Percentiles rank a stretch among this genome's conserved stretches.
Evolutionary conservation across 2,113 vertebrate genomes (phyloP).

Genomic region (Casuarius casuarius): DNA sequence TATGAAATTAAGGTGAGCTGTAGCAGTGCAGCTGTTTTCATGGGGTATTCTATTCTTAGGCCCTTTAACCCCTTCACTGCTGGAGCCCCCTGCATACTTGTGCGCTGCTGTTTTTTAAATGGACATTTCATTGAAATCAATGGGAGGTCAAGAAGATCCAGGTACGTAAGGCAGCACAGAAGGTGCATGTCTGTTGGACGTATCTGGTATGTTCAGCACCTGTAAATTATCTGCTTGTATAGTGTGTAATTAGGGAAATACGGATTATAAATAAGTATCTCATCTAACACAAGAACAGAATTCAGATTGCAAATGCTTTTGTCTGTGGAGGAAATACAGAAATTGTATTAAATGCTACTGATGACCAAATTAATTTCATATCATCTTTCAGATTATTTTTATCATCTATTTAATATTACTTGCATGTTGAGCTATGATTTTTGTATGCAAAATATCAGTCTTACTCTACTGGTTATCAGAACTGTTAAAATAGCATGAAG

Average conservation of each 20-base stretch:
- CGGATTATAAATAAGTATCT: not conserved
- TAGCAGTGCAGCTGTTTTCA: conserved; percentile 72
- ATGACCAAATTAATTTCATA: conserved; percentile 13
- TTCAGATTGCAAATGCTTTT: not conserved
- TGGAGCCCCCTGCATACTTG: conserved; percentile 75
- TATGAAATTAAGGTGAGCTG: conserved; percentile 44
- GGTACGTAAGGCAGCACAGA: conserved; percentile 74
- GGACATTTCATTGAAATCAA: conserved; percentile 76
- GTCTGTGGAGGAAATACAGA: conserved; percentile 1
- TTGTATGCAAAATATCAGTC: not conserved
- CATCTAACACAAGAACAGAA: not conserved
- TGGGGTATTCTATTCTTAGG: conserved; percentile 73
- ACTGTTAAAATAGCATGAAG: not conserved
- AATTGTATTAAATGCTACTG: not conserved
- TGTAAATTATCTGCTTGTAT: conserved; percentile 5
- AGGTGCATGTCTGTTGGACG: conserved; percentile 64
- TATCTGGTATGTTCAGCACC: conserved; percentile 64
- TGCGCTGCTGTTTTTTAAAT: conserved; percentile 78
- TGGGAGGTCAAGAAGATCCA: conserved; percentile 74
- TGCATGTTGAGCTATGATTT: conserved; percentile 15
- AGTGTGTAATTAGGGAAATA: not conserved
- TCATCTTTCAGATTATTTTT: conserved; percentile 18
- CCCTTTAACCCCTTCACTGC: conserved; percentile 76
- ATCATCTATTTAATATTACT: not conserved
- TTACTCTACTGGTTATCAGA: conserved; percentile 9